phyloP scores from a whole-genome alignment of 2,113 vertebrate genomes.

The Ondatra zibethicus region DNA sequence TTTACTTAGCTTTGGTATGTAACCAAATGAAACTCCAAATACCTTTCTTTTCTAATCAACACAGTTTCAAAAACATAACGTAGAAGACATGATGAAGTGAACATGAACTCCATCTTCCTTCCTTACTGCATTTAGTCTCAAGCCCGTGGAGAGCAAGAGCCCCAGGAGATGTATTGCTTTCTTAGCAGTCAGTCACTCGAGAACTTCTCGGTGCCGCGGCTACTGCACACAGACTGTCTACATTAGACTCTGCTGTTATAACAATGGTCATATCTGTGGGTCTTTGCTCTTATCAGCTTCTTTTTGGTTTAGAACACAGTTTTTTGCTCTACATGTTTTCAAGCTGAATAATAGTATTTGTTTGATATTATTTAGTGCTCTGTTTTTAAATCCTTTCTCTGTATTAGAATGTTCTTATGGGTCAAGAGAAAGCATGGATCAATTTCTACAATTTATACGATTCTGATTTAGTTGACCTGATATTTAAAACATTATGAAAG shows the following conservation, averaged over 20 bases:
- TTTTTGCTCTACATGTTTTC: conserved; percentile 10
- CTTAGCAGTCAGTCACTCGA: neutral
- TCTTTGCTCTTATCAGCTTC: neutral
- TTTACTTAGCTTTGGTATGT: neutral
- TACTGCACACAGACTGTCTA: neutral
- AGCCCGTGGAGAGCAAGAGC: neutral
- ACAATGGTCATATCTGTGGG: neutral
- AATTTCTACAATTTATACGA: conserved; percentile 14
- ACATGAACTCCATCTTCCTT: neutral
- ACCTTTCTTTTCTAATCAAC: neutral
- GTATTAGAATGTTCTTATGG: conserved; percentile 22
- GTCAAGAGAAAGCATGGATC: conserved; percentile 25
- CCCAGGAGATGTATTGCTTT: neutral
- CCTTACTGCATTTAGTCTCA: neutral
- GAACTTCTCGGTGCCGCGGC: neutral
- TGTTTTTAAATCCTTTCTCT: conserved; percentile 46
- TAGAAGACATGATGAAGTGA: neutral
- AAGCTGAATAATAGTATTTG: conserved; percentile 39
- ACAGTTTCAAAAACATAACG: neutral
- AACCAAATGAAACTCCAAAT: neutral
- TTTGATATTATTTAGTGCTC: conserved; percentile 1
- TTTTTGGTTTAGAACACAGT: neutral
- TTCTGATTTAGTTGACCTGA: conserved; percentile 27
- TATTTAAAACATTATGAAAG: neutral
- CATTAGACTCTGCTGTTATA: conserved; percentile 8